phyloP scores from a whole-genome alignment of 2,113 vertebrate genomes.

The Rhinopomastus cyanomelas region DNA sequence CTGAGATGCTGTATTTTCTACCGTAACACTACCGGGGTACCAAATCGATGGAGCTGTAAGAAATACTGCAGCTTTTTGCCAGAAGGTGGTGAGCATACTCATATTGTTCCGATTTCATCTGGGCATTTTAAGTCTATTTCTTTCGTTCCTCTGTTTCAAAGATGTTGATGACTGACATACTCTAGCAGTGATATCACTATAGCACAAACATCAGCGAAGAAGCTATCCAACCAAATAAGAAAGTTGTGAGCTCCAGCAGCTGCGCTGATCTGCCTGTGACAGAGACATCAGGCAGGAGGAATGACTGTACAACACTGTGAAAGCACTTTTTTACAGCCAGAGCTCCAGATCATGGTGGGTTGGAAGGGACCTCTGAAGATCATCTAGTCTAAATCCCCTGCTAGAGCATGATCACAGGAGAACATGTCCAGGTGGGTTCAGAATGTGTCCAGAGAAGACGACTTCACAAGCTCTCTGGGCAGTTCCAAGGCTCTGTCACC shows the following conservation, averaged over 20 bases:
- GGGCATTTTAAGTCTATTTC: neutral
- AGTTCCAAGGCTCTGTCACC: no score
- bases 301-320: neutral
- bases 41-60: neutral
- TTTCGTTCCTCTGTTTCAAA: constrained; percentile 39
- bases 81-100: constrained; percentile 24
- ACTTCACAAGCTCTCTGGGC: no score
- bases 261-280: neutral
- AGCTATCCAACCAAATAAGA: neutral
- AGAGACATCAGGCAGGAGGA: neutral
- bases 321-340: neutral
- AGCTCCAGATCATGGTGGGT: neutral
- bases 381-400: no score
- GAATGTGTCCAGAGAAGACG: no score
- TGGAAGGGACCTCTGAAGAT: no score
- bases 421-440: no score
- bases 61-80: neutral
- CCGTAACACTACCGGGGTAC: neutral
- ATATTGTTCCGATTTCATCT: neutral
- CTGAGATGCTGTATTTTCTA: neutral
- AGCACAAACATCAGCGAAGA: constrained; percentile 24
- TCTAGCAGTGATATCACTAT: constrained; percentile 40
- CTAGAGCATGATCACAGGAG: no score
- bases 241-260: constrained; percentile 7
- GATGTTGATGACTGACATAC: constrained; percentile 34